These are phyloP conservation scores for Halocaridina rubra DNA, from an alignment of 2,888 invertebrate species.

Conservation along the genomic window DNA sequence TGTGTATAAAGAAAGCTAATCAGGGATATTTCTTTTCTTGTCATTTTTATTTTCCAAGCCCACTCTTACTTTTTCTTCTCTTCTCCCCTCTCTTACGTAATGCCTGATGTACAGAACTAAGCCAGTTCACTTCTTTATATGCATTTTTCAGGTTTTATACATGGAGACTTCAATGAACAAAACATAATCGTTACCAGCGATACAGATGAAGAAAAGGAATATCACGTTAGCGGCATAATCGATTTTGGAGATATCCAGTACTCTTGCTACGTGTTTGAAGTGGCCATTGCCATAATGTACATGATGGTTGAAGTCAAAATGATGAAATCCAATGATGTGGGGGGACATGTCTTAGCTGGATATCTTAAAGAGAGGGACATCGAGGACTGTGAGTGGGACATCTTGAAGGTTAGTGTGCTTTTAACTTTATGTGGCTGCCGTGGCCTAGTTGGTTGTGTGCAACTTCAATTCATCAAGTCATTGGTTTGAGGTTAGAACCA, in stretches of 20 bases:
- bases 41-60: too few relatives aligned
- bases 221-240: conserved; percentile 74
- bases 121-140: too few relatives aligned
- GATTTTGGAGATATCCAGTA: conserved; percentile 88
- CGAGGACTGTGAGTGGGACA: conserved; percentile 12
- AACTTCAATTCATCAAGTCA: too few relatives aligned
- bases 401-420: conserved; percentile 47
- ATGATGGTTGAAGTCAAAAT: conserved; percentile 79
- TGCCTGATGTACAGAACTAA: too few relatives aligned
- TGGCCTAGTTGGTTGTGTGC: too few relatives aligned
- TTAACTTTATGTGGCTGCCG: too few relatives aligned
- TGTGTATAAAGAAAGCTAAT: not conserved
- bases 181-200: conserved; percentile 78
- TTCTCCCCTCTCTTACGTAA: too few relatives aligned
- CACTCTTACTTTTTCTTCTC: too few relatives aligned
- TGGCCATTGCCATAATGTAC: conserved; percentile 85
- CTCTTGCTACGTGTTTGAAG: conserved; percentile 81
- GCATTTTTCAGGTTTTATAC: conserved; percentile 74
- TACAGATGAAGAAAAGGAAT: not conserved
- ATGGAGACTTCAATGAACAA: conserved; percentile 92
- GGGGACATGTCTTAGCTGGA: conserved; percentile 32
- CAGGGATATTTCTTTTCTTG: too few relatives aligned
- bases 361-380: conserved; percentile 24
- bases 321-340: conserved; percentile 30
- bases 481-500: too few relatives aligned